A percentile compares a stretch with the other conserved stretches of the same genome.
Evolutionary conservation across 2,888 invertebrate species (phyloP).

Genomic region (Agriopis leucophaearia): DNA sequence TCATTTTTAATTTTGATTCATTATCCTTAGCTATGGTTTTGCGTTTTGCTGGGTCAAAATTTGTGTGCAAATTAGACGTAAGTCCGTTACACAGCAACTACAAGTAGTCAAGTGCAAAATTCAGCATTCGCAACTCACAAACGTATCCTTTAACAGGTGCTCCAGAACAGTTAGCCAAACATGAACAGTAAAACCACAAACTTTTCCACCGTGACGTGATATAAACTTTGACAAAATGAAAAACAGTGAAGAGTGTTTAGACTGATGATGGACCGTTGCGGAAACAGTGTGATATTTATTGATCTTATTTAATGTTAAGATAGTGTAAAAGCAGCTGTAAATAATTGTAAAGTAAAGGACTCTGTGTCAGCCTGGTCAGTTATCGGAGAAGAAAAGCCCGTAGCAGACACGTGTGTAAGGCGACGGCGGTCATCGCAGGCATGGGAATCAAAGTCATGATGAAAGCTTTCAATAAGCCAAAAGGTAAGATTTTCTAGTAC

Average conservation of each 20-base stretch:
- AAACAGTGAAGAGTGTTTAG: slow-evolving; percentile 85
- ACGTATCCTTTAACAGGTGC: slow-evolving; percentile 61
- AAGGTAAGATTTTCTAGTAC: slow-evolving; percentile 85
- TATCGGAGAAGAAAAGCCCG: slow-evolving; percentile 64
- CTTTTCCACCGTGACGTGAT: slow-evolving; percentile 74
- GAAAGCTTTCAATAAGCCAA: slow-evolving; percentile 95
- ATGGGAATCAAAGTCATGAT: slow-evolving; percentile 95
- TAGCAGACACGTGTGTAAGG: slow-evolving; percentile 66
- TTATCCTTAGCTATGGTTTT: too few species aligned
- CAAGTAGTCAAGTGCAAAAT: slow-evolving; percentile 47
- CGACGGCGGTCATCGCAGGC: slow-evolving; percentile 86
- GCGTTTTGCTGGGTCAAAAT: too few species aligned
- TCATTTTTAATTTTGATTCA: too few species aligned
- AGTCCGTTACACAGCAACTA: too few species aligned
- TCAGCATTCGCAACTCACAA: slow-evolving; percentile 38
- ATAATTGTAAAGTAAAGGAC: slow-evolving; percentile 56
- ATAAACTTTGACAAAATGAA: slow-evolving; percentile 78
- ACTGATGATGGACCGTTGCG: slow-evolving; percentile 60
- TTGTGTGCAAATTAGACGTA: too few species aligned
- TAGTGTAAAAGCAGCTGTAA: slow-evolving; percentile 56
- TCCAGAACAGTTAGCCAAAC: slow-evolving; percentile 57
- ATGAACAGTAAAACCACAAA: slow-evolving; percentile 60
- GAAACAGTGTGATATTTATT: slow-evolving; percentile 81
- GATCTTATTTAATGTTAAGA: slow-evolving; percentile 72
- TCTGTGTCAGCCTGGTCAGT: slow-evolving; percentile 50